Evolutionary conservation across 2,113 vertebrate genomes (phyloP).

Genomic region (Pantherophis guttatus): DNA sequence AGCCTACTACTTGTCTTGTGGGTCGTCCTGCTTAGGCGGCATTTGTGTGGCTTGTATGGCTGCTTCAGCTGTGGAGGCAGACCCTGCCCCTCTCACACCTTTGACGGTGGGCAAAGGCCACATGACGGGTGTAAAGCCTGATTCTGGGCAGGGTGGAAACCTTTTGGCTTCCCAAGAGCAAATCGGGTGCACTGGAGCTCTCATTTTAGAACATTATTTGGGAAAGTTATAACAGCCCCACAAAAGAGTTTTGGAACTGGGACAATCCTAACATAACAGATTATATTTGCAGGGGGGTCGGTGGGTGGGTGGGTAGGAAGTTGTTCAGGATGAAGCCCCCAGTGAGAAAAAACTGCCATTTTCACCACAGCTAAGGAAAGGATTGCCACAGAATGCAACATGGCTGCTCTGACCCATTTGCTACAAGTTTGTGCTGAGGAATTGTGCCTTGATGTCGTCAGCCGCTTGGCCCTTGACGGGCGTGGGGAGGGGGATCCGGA

Average conservation of each 20-base stretch:
- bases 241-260: neutral
- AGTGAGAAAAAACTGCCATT: neutral
- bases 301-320: neutral
- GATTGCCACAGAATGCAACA: neutral
- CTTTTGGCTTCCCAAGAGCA: neutral
- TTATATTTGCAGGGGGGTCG: neutral
- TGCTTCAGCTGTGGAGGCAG: neutral
- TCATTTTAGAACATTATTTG: neutral
- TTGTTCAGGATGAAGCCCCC: neutral
- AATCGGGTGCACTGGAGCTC: neutral
- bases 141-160: neutral
- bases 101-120: neutral
- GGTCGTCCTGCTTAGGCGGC: neutral
- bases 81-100: neutral
- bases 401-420: neutral
- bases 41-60: neutral
- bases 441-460: neutral
- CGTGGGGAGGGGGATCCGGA: neutral
- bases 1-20: neutral
- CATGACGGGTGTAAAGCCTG: neutral
- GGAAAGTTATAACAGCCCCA: neutral
- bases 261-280: neutral
- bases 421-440: neutral
- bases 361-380: neutral
- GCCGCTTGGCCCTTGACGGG: neutral